Base-by-base conservation (phyloP, 2,888 invertebrate species). In the Limnephilus auricula region DNA sequence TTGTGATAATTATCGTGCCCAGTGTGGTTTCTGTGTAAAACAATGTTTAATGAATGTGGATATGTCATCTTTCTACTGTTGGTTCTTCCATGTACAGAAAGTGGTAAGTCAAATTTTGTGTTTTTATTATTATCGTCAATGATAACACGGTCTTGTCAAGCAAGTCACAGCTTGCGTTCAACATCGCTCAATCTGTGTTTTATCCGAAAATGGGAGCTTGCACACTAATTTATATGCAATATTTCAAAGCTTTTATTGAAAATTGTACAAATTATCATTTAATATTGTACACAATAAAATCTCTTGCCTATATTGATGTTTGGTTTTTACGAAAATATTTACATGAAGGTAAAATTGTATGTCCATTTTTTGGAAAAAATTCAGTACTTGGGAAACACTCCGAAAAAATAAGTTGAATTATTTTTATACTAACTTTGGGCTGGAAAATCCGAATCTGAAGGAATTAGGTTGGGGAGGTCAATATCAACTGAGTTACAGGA, bases 61-160 rank as follows among this genome's bases (percentile, higher is more conserved):
- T 97, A 97, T 95, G 96, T 97, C 95, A 95, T 97, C 94, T 97
- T 97, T 95, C 95, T 97, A 95, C 96, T 97, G 94, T 96, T 97
- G 94, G 96, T 97, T 94, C 96, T 97, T 94, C 97, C 97, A 94
- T 96, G 97, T 95, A 97, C 97, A 94, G 97, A 97, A 95, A 97
- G 97, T 95, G 97, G 97, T 97, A 94, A 97, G 97, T 96, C 91
- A 92, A 45, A 45, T 65, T 86, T 32, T 86, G 31, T 91, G 87
- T 92, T 93, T 89, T 87, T 91, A 87, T 89, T 90, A 82, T 80
- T 79, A 32, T 85, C 12, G 31, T 82, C 30, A 37, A 83, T 89
- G 89, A 89, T 82, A 89, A 89, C 89, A 90, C n/a, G n/a, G n/a
- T 31, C 31, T 40, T 90, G 83, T 84, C 84, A 83, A 85, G 50